Evolutionary conservation across 2,113 vertebrate genomes (phyloP).

Genomic region (Eleginops maclovinus): DNA sequence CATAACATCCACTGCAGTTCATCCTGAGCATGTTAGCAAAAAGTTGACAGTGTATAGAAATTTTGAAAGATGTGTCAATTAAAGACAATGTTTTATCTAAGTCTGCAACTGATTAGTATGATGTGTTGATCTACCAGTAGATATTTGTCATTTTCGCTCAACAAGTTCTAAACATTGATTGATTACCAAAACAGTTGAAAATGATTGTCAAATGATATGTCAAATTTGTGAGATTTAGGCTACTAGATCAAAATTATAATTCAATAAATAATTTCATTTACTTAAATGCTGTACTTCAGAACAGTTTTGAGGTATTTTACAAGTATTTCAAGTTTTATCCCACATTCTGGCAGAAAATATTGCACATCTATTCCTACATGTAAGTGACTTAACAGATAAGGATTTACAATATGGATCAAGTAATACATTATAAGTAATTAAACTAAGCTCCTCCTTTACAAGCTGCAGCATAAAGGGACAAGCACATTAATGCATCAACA

Average conservation of each 20-base stretch:
- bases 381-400: no score
- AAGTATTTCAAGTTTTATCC: no score
- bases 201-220: not conserved
- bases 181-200: not conserved
- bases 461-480: no score
- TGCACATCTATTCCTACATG: no score
- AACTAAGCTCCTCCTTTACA: not conserved
- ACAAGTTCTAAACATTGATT: not conserved
- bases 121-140: no score
- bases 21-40: not conserved
- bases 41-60: not conserved
- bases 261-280: not conserved
- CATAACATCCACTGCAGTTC: not conserved
- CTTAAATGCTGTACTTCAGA: no score
- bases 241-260: not conserved
- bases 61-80: not conserved
- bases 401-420: no score
- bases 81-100: not conserved
- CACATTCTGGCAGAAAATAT: no score
- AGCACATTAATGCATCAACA: not conserved
- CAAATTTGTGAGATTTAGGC: not conserved
- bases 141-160: not conserved
- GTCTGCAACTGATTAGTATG: not conserved
- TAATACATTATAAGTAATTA: no score
- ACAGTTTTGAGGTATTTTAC: no score